These are phyloP conservation scores for Cydia amplana DNA, from an alignment of 1,140 invertebrate species.

Conservation along the genomic window DNA sequence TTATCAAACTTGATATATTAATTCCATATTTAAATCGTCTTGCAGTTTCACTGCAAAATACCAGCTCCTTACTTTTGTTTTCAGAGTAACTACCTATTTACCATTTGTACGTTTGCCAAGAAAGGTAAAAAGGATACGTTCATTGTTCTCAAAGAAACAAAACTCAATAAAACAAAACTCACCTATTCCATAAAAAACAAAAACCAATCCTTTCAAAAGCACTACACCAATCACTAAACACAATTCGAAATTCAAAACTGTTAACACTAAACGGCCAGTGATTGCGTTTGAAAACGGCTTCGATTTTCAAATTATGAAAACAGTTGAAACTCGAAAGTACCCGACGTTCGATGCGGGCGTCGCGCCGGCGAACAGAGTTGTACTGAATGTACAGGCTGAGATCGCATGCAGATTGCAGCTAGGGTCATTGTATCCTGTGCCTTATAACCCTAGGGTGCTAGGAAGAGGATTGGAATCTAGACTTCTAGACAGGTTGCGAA, in stretches of 20 bases:
- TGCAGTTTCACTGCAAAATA: not conserved
- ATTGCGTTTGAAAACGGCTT: not conserved
- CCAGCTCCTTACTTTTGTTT: not conserved
- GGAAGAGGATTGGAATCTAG: not conserved
- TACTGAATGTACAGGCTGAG: not conserved
- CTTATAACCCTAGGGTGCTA: constrained; percentile 25
- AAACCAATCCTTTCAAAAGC: constrained; percentile 7
- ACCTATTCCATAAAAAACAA: constrained; percentile 22
- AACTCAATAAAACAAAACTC: not conserved
- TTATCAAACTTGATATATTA: too few species aligned
- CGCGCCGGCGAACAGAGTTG: not conserved
- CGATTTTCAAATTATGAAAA: constrained; percentile 25
- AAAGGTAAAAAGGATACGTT: constrained; percentile 12
- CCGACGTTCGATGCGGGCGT: not conserved
- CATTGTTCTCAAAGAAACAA: constrained; percentile 28
- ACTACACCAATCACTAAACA: constrained; percentile 13
- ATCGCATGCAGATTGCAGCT: constrained; percentile 27
- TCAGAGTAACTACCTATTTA: not conserved
- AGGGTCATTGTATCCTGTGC: constrained; percentile 24
- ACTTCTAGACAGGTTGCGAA: not conserved
- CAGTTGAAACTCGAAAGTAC: not conserved
- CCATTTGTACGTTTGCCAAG: not conserved
- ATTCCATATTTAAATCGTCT: too few species aligned
- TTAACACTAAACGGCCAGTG: not conserved
- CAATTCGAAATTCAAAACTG: constrained; percentile 12